Percentiles rank a stretch among this genome's conserved stretches.
These are phyloP conservation scores for Yponomeuta cagnagella DNA, from an alignment of 2,888 invertebrate genomes.

Conservation along the genomic window DNA sequence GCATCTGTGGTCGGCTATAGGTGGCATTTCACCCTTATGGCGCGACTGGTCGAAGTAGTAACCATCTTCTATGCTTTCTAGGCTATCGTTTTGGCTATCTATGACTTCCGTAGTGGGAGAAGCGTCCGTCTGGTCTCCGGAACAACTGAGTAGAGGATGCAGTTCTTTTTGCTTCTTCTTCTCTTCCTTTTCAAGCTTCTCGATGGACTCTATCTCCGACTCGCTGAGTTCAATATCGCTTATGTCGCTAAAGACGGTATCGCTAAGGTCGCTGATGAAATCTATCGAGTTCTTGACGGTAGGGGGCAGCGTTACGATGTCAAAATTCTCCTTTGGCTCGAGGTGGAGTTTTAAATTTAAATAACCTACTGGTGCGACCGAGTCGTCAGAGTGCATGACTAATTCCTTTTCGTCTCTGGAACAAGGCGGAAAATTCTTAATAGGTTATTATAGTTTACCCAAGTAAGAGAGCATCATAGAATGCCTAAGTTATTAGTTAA, in stretches of 20 bases:
- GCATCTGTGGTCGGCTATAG: slow-evolving; percentile 77
- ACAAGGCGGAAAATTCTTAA: slow-evolving; percentile 24
- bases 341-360: slow-evolving; percentile 91
- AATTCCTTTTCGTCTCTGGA: slow-evolving; percentile 89
- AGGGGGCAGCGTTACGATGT: slow-evolving; percentile 54
- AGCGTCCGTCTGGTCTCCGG: slow-evolving; percentile 33
- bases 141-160: slow-evolving; percentile 57
- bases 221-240: slow-evolving; percentile 80
- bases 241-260: slow-evolving; percentile 78
- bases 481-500: neutral
- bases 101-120: slow-evolving; percentile 29
- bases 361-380: slow-evolving; percentile 96
- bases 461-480: neutral
- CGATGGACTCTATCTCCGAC: slow-evolving; percentile 77
- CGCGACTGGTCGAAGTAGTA: slow-evolving; percentile 61
- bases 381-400: slow-evolving; percentile 92
- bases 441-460: slow-evolving; percentile 4
- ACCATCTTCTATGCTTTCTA: slow-evolving; percentile 47
- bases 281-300: slow-evolving; percentile 76
- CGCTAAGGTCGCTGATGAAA: slow-evolving; percentile 77
- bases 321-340: slow-evolving; percentile 77
- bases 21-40: slow-evolving; percentile 73
- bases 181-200: slow-evolving; percentile 67
- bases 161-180: slow-evolving; percentile 60
- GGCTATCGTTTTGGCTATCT: slow-evolving; percentile 42